Evolutionary conservation across 1,140 invertebrate species (phyloP).

Genomic region (Anastatus disparis): DNA sequence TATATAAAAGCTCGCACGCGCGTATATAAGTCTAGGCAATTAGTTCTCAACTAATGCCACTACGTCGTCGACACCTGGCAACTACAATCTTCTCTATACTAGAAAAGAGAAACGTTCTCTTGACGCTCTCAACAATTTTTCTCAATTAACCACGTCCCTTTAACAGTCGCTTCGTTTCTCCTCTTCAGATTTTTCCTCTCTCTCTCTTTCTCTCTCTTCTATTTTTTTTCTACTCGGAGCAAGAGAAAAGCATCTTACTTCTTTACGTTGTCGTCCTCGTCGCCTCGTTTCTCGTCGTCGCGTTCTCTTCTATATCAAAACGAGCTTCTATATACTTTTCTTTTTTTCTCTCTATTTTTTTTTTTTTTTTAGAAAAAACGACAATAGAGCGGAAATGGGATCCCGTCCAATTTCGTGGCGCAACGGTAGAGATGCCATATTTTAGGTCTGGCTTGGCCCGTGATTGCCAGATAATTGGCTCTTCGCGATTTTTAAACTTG

Average conservation of each 20-base stretch:
- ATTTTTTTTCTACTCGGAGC: too few species aligned
- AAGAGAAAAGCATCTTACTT: background rate
- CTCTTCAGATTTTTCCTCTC: slow-evolving; percentile 27
- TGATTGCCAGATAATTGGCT: slow-evolving; percentile 41
- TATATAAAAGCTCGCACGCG: too few species aligned
- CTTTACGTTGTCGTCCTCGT: background rate
- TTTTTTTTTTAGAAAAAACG: background rate
- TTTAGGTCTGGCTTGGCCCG: slow-evolving; percentile 16
- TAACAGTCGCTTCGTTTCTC: background rate
- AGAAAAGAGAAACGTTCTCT: too few species aligned
- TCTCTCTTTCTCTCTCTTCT: too few species aligned
- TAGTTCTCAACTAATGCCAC: slow-evolving; percentile 40
- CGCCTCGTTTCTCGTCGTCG: slow-evolving; percentile 9
- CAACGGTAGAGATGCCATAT: slow-evolving; percentile 33
- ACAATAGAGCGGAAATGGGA: slow-evolving; percentile 43
- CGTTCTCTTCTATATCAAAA: background rate
- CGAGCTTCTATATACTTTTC: background rate
- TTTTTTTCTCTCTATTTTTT: background rate
- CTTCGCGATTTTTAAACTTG: slow-evolving; percentile 36
- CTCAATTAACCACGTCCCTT: slow-evolving; percentile 42
- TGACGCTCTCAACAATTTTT: slow-evolving; percentile 42
- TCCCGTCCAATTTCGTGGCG: slow-evolving; percentile 38
- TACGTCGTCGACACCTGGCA: slow-evolving; percentile 39
- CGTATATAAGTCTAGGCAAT: slow-evolving; percentile 42
- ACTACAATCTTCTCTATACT: too few species aligned